Base-by-base conservation (phyloP, 2,113 vertebrate genomes). In the Oncorhynchus mykiss region DNA sequence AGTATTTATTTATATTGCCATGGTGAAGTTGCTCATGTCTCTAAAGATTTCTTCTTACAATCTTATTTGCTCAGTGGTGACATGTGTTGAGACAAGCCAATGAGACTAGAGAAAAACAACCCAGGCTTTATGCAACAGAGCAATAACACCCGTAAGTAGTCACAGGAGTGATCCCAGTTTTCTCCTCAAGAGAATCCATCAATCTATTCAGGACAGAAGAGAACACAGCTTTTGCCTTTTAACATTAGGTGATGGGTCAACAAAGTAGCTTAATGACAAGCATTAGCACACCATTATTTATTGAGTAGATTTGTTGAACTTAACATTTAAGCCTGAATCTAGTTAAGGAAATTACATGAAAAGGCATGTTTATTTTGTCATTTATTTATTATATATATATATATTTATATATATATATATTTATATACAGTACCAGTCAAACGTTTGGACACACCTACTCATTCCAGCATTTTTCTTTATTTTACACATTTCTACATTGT, bases 301-400 rank as follows among this genome's bases (percentile, higher is more conserved):
- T 4, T 25, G 5, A 11, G 25, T 12, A n/a, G 8, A n/a, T 8
- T 22, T 62, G 59, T 62, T 18, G 1, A 62, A n/a, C 5, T 62
- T 18, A n/a, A 20, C 14, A n/a, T 62, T n/a, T n/a, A 22, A 11
- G 59, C 59, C n/a, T 22, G 59, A 62, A 62, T 62, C 5, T 54
- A 54, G 16, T 14, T 54, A 54, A 54, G 5, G 16, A 16, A 54
- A 54, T 54, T 62, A 62, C 59, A 68, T 34, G 29, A 68, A 20
- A 68, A 14, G 3, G 14, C 48, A 74, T 57, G 68, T 48, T 20
- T 39, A 29, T 75, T 82, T 75, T 70, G 66, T 72, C 65, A 31
- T 82, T 82, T 82, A 83, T 18, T 67, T 67, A 67, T 67, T 67
- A 29, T 67, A 70, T 76, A 31, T 34, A 34, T 34, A 34, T 39